These are phyloP conservation scores for Pollenia amentaria DNA, from an alignment of 2,888 invertebrate genomes.

Conservation along the genomic window DNA sequence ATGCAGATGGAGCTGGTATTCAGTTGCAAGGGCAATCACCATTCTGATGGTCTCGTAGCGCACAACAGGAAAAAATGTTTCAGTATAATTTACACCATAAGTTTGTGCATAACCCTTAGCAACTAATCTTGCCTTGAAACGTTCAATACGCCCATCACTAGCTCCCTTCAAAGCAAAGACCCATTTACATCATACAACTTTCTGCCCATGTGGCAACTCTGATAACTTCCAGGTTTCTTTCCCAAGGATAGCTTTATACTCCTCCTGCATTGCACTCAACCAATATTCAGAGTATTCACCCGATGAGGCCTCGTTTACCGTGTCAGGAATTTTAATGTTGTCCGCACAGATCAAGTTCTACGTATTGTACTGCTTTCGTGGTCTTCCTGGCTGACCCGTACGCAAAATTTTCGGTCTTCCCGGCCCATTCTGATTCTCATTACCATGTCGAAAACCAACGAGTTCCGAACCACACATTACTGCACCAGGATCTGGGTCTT, in stretches of 20 bases:
- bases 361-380: slow-evolving; percentile 66
- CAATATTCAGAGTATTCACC: slow-evolving; percentile 58
- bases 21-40: slow-evolving; percentile 69
- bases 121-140: slow-evolving; percentile 55
- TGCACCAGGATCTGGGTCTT: neutral
- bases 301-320: slow-evolving; percentile 68
- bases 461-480: neutral
- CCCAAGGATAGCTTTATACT: slow-evolving; percentile 56
- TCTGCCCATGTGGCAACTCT: slow-evolving; percentile 46
- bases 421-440: slow-evolving; percentile 18
- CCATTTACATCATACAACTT: slow-evolving; percentile 27
- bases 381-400: slow-evolving; percentile 56
- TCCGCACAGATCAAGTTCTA: slow-evolving; percentile 49
- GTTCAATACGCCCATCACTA: slow-evolving; percentile 8
- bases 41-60: slow-evolving; percentile 73
- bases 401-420: slow-evolving; percentile 51
- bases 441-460: neutral
- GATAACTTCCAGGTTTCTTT: slow-evolving; percentile 61
- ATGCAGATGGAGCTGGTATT: slow-evolving; percentile 69
- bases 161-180: slow-evolving; percentile 35
- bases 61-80: slow-evolving; percentile 70
- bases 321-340: slow-evolving; percentile 52
- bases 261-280: slow-evolving; percentile 67
- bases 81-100: slow-evolving; percentile 64
- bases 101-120: slow-evolving; percentile 67